phyloP scores from a whole-genome alignment of 2,113 vertebrate genomes.

The Bubo scandiacus region DNA sequence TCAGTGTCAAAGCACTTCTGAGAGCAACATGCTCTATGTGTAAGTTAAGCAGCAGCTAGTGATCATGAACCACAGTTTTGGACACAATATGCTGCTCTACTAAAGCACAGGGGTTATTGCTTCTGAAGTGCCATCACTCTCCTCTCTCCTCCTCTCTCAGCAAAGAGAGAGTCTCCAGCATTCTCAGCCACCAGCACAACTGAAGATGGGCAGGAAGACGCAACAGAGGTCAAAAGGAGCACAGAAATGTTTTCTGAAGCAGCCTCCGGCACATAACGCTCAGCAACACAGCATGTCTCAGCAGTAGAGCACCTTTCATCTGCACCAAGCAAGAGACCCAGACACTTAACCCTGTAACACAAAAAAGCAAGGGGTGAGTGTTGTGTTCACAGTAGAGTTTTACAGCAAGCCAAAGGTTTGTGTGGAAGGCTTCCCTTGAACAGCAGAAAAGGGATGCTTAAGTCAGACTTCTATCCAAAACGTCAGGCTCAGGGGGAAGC shows the following conservation, averaged over 20 bases:
- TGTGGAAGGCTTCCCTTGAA: background rate
- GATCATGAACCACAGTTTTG: background rate
- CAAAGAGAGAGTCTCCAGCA: background rate
- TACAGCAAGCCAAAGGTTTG: background rate
- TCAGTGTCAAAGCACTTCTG: background rate
- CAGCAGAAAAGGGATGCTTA: background rate
- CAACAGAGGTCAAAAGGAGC: background rate
- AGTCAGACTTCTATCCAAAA: background rate
- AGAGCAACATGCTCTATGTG: background rate
- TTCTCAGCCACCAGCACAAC: background rate
- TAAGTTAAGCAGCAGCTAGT: background rate
- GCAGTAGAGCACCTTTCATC: background rate
- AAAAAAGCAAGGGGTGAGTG: background rate
- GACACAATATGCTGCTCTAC: background rate
- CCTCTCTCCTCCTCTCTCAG: background rate
- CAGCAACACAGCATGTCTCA: background rate
- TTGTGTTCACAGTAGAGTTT: background rate
- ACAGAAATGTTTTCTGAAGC: background rate
- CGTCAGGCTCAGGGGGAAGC: background rate
- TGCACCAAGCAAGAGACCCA: background rate
- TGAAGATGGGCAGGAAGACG: background rate
- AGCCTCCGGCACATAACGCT: background rate
- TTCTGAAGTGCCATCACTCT: background rate
- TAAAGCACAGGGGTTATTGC: background rate
- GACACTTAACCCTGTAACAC: slow-evolving; percentile 4